These are phyloP conservation scores for Pseudomyrmex concolor DNA, from an alignment of 1,140 invertebrate genomes.

Conservation along the genomic window DNA sequence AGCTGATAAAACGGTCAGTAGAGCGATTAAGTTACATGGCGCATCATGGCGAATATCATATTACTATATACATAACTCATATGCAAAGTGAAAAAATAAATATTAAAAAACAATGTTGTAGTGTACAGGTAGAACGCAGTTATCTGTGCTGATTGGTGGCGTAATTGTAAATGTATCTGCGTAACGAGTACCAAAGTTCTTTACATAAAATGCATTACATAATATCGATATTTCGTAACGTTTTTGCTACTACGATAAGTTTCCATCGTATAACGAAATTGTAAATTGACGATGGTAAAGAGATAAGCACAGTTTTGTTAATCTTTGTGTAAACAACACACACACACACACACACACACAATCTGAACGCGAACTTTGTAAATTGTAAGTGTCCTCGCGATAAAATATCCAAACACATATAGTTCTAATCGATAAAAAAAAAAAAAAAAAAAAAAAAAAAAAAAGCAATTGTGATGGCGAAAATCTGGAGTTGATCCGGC, in stretches of 20 bases:
- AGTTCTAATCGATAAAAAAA: too few relatives aligned
- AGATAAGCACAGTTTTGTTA: neutral
- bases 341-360: neutral
- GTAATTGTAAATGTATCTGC: slow-evolving; percentile 59
- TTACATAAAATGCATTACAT: neutral
- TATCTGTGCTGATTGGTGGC: slow-evolving; percentile 62
- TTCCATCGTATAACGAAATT: neutral
- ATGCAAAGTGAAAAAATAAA: neutral
- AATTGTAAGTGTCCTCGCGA: slow-evolving; percentile 28
- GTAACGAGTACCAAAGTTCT: slow-evolving; percentile 17
- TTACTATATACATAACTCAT: neutral
- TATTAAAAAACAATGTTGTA: slow-evolving; percentile 28
- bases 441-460: too few relatives aligned
- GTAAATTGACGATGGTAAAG: neutral
- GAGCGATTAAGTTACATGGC: slow-evolving; percentile 5
- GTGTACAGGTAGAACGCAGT: slow-evolving; percentile 66
- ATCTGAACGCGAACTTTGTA: neutral
- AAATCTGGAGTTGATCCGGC: slow-evolving; percentile 29
- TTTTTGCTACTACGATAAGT: slow-evolving; percentile 38
- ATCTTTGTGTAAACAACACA: neutral
- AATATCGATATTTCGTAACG: slow-evolving; percentile 10
- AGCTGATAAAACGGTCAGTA: slow-evolving; percentile 20
- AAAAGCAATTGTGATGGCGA: neutral
- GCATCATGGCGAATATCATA: slow-evolving; percentile 1
- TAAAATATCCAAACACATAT: slow-evolving; percentile 10